phyloP scores from a whole-genome alignment of 1,140 invertebrate genomes.

The Papilio dardanus region DNA sequence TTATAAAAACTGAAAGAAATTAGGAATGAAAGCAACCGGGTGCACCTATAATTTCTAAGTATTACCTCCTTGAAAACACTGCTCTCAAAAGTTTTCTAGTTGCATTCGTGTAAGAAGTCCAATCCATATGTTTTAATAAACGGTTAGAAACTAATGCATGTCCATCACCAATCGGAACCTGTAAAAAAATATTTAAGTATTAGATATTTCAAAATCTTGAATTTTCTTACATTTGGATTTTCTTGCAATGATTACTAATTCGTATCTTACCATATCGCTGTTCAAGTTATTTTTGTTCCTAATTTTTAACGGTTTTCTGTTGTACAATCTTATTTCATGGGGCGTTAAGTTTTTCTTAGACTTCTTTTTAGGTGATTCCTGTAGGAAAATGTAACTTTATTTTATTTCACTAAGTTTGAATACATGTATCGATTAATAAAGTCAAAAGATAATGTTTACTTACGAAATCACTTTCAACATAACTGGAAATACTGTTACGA shows the following conservation, averaged over 20 bases:
- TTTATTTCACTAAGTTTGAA: background rate
- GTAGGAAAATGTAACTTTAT: background rate
- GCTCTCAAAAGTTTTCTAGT: slow-evolving; percentile 71
- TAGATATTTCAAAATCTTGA: background rate
- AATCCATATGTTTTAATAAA: slow-evolving; percentile 64
- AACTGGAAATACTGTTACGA: background rate
- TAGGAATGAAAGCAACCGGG: background rate
- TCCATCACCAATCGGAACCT: slow-evolving; percentile 69
- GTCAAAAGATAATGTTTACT: background rate
- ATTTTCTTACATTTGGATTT: background rate
- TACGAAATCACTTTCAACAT: slow-evolving; percentile 14
- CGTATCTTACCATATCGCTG: slow-evolving; percentile 9
- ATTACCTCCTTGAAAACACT: slow-evolving; percentile 70
- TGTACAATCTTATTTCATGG: background rate
- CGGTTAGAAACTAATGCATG: slow-evolving; percentile 62
- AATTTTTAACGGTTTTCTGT: slow-evolving; percentile 12
- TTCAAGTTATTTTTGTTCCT: background rate
- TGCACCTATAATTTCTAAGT: background rate
- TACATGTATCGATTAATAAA: background rate
- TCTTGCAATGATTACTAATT: background rate
- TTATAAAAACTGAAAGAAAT: background rate
- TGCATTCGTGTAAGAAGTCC: slow-evolving; percentile 68
- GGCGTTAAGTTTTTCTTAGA: background rate
- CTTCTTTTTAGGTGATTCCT: slow-evolving; percentile 25
- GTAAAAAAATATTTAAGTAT: background rate